Conservation (phyloP, 2,113 vertebrate genomes). For the Dicrurus megarhynchus region DNA sequence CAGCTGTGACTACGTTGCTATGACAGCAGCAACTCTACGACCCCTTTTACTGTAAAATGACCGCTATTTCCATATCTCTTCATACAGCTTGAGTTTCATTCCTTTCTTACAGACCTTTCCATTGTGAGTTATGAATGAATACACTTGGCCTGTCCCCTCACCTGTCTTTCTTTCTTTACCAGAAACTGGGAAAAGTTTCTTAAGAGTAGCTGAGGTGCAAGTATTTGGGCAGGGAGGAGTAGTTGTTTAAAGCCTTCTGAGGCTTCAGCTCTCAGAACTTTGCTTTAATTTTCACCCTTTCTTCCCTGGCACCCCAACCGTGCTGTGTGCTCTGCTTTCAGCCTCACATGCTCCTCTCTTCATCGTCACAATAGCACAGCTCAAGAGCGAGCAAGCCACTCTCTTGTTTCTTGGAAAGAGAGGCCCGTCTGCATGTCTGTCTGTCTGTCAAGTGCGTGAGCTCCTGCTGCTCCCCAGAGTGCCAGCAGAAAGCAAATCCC, state of each 20-base stretch:
- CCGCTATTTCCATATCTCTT: not conserved
- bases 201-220: not conserved
- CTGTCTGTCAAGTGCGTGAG: conserved; percentile 48
- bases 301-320: not conserved
- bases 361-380: not conserved
- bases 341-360: not conserved
- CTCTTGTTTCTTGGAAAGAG: conserved; percentile 62
- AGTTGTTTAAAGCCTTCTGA: not conserved
- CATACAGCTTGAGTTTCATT: not conserved
- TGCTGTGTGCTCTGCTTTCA: not conserved
- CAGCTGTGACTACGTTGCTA: not conserved
- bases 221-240: not conserved
- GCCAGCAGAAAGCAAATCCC: conserved; percentile 55
- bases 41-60: not conserved
- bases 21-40: not conserved
- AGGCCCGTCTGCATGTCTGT: not conserved
- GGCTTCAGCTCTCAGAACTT: not conserved
- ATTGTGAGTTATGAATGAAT: not conserved
- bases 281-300: not conserved
- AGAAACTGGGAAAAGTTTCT: not conserved
- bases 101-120: not conserved
- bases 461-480: conserved; percentile 7
- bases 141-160: not conserved
- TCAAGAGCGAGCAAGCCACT: not conserved
- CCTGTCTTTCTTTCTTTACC: not conserved